phyloP scores from a whole-genome alignment of 2,888 invertebrate genomes.

The Anthrax anthrax region DNA sequence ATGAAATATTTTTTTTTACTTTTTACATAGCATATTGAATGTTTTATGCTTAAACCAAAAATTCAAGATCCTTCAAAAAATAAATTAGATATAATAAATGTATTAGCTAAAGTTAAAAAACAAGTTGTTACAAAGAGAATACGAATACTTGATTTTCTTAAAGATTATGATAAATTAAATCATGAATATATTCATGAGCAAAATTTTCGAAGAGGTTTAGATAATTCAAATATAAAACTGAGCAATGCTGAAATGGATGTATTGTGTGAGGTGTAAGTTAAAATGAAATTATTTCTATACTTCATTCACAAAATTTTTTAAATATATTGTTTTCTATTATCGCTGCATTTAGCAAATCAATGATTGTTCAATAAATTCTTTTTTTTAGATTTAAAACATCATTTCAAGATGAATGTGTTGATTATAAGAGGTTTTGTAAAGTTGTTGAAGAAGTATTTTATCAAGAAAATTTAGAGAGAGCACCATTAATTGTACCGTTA shows the following conservation, averaged over 20 bases:
- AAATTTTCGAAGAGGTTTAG: slow-evolving; percentile 58
- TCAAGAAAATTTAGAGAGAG: slow-evolving; percentile 47
- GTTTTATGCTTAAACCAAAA: neutral
- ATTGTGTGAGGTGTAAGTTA: slow-evolving; percentile 54
- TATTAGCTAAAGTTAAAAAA: slow-evolving; percentile 60
- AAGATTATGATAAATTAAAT: slow-evolving; percentile 48
- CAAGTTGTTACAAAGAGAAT: slow-evolving; percentile 52
- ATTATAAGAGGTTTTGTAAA: slow-evolving; percentile 53
- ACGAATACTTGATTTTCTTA: slow-evolving; percentile 49
- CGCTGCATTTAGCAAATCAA: neutral
- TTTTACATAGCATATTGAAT: slow-evolving; percentile 11
- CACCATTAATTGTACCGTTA: slow-evolving; percentile 52
- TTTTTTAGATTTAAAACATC: slow-evolving; percentile 47
- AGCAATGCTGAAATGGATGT: slow-evolving; percentile 53
- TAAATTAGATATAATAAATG: slow-evolving; percentile 44
- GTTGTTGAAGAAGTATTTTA: slow-evolving; percentile 56
- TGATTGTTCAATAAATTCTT: neutral
- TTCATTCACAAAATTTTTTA: neutral
- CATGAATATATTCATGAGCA: slow-evolving; percentile 46
- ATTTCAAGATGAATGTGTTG: slow-evolving; percentile 42
- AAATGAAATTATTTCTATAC: neutral
- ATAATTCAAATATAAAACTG: slow-evolving; percentile 48
- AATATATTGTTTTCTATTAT: slow-evolving; percentile 1
- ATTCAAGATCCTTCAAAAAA: slow-evolving; percentile 17
- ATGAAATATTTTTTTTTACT: too few species aligned